Evolutionary conservation across 2,113 vertebrate species (phyloP).

Genomic region (Lonchura striata): DNA sequence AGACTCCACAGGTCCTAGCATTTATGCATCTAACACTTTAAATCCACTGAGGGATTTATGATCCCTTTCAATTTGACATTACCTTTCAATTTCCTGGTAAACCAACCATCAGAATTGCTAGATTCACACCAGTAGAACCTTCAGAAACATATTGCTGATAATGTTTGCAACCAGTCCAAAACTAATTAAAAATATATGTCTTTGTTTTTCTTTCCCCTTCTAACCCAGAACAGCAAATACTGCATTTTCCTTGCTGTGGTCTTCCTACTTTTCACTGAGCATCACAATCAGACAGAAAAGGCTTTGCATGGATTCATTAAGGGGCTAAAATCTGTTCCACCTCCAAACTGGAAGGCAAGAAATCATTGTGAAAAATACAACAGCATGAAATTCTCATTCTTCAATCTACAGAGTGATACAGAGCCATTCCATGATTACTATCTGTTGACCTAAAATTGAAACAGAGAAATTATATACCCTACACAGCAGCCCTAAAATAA

Average conservation of each 20-base stretch:
- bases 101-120: background rate
- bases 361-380: background rate
- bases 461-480: background rate
- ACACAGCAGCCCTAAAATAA: background rate
- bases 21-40: background rate
- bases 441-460: background rate
- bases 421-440: background rate
- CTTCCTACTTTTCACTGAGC: background rate
- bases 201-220: background rate
- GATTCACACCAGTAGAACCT: background rate
- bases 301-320: background rate
- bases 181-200: background rate
- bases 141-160: background rate
- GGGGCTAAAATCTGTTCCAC: background rate
- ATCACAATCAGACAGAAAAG: background rate
- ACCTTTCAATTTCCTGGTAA: background rate
- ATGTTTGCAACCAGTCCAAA: background rate
- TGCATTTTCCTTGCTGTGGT: background rate
- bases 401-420: background rate
- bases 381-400: background rate
- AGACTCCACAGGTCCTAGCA: background rate
- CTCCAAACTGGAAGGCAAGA: background rate
- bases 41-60: background rate
- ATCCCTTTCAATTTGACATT: background rate
- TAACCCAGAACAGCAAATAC: background rate